Base-by-base conservation (phyloP, 2,797 vertebrate genomes). In the Rhinella marina region DNA sequence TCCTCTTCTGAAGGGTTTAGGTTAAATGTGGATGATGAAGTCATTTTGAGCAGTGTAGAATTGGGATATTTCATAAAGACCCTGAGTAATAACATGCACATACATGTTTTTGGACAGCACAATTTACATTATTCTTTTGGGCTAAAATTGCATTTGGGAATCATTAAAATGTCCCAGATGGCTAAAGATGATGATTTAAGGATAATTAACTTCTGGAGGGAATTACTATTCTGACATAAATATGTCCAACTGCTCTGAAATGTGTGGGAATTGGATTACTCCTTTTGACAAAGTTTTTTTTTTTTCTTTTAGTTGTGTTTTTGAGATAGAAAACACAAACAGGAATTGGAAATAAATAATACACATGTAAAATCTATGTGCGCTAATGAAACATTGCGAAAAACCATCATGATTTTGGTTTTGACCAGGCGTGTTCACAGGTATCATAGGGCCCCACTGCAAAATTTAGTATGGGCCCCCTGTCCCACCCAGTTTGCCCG, bases 1-100 rank as follows among this genome's bases (percentile, higher is more conserved):
- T 89, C 84, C 84, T 88, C 70, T 82, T 86, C 84, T 85, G 84
- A 83, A 89, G 62, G 79, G 79, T 82, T 84, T 84, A 72, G 75
- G 61, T 79, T 79, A 84, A 84, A 88, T 84, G 64, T 66, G 76
- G 81, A 70, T 84, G 81, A 78, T 84, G 75, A 88, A 84, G 87
- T 88, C 75, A 88, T 84, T 88, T 73, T 88, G 4, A 50, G 57
- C 32, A 61, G 79, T 80, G 64, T 72, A 84, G 27, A 80, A 84
- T 59, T 52, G 64, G 82, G 82, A 80, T 56, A 54, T 80, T 88
- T 72, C 75, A 72, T 84, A 72, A 84, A 56, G 19, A 83, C 29
- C 11, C 21, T 62, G 52, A 84, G 64, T 78, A 88, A 88, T 48
- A 84, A 62, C 32, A 59, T 84, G n/a, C 52, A 88, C 75, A 88